Evolutionary conservation across 23 tunicate genomes (phyloP), one percentile per base, ranked within the genome.

Genomic region (Aplidium turbinatum): DNA sequence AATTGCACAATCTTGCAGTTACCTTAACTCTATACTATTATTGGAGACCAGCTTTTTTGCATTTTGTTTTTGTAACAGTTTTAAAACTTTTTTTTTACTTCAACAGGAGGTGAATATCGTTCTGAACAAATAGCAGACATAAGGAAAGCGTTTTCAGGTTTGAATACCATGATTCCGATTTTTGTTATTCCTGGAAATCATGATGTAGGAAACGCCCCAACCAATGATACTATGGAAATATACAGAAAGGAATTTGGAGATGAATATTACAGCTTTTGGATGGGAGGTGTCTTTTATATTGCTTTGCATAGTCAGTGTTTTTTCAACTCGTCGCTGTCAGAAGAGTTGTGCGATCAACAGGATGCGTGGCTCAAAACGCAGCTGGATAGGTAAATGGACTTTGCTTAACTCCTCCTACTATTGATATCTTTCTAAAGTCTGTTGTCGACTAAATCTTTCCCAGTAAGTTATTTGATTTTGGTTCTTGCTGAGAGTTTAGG

Each of bases 201-300:
- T 51, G 97, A 91, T 67, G 40, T 91, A 22, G 97, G 97, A 5
- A 79, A 84, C 58, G 31, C n/a, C 35, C 97, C 91, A 1, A 81
- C 83, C 19, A 40, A 24, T 55, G 73, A 79, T n/a, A 65, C 86
- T 11, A 65, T 85, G 4, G 68, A 65, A 24, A 53, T 31, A 0
- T 79, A 83, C 82, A 67, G 35, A 34, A 38, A 40, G 32, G 76
- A 71, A 0, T 91, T 84, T 63, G 97, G 97, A 3, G 97, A 91
- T 73, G 97, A 91, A 25, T 91, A 31, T 61, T 91, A 73, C 57
- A 78, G 78, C 46, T 91, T 84, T 48, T 84, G 78, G 78, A 58
- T 47, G 4, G 91, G 97, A 40, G 89, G 89, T 24, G 79, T 79
- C 35, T 91, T 91, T 69, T 91, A 78, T 47, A 79, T 91, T 45